Evolutionary conservation across 2,113 vertebrate species (phyloP).

Genomic region (sheep (Ovis aries)): ARS-UI_Ramb_v3.0 NC_056062.1:3450001-3450500

Average conservation of each 20-base stretch:
- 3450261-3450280: neutral
- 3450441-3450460: neutral
- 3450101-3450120: neutral
- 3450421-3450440: neutral
- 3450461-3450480: neutral
- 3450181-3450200: neutral
- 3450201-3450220: neutral
- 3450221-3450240: neutral
- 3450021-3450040: neutral
- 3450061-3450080: neutral
- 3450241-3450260: neutral
- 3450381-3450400: neutral
- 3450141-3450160: neutral
- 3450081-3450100: neutral
- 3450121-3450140: neutral
- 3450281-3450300: neutral
- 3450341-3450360: neutral
- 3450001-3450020: neutral
- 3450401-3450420: neutral
- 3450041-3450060: neutral
- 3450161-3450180: too few species aligned
- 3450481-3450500: neutral
- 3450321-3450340: neutral
- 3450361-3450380: neutral
- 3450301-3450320: neutral